Percentiles rank a stretch among this genome's conserved stretches.
These are phyloP conservation scores for Lampropteryx suffumata DNA, from an alignment of 2,888 invertebrate species.

Conservation along the genomic window DNA sequence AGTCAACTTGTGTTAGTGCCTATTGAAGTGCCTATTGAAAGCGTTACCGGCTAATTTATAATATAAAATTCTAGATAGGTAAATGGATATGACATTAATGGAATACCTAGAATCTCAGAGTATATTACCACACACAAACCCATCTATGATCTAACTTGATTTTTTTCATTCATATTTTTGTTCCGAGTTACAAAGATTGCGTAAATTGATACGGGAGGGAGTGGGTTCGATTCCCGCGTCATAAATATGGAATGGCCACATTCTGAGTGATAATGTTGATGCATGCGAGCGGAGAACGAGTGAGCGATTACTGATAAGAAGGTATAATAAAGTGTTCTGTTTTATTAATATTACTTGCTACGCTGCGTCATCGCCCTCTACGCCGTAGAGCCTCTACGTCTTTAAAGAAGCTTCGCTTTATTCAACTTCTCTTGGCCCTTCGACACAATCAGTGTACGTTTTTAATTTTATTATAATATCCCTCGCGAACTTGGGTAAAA, in stretches of 20 bases:
- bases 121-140: no score
- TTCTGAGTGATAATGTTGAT: slow-evolving; percentile 31
- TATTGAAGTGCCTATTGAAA: no score
- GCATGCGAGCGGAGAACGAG: slow-evolving; percentile 19
- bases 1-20: no score
- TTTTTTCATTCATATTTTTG: no score
- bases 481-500: slow-evolving; percentile 2
- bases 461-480: slow-evolving; percentile 12
- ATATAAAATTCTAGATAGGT: no score
- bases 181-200: slow-evolving; percentile 18
- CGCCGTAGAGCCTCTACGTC: slow-evolving; percentile 5
- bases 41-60: no score
- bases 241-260: slow-evolving; percentile 27
- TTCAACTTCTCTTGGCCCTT: slow-evolving; percentile 3
- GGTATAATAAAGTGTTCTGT: slow-evolving; percentile 15
- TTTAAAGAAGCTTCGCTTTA: slow-evolving; percentile 1
- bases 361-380: no score
- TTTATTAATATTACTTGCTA: slow-evolving; percentile 1
- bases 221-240: slow-evolving; percentile 24
- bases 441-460: not conserved
- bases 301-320: slow-evolving; percentile 26
- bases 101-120: no score
- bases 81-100: no score
- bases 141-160: no score
- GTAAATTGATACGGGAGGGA: slow-evolving; percentile 21